Conservation (phyloP, 2,113 vertebrate genomes). For the Rattus rattus region DNA sequence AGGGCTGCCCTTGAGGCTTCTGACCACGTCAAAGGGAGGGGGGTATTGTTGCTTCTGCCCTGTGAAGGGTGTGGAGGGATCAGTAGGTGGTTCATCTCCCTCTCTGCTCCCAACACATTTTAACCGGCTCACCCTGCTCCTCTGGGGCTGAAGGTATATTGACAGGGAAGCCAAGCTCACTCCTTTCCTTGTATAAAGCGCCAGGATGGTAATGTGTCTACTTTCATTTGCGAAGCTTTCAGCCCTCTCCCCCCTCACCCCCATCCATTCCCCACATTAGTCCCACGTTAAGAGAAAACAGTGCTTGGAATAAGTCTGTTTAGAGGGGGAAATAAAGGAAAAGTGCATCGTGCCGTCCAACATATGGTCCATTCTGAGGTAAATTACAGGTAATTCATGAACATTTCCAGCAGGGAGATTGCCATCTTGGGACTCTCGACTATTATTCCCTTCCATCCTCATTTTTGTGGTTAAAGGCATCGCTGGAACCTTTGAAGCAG, state of each 20-base stretch:
- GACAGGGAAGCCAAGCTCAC: not conserved
- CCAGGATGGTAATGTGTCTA: slow-evolving; percentile 36
- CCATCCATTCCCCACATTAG: slow-evolving; percentile 57
- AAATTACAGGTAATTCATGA: slow-evolving; percentile 80
- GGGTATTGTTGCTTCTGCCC: not conserved
- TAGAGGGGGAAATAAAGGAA: slow-evolving; percentile 47
- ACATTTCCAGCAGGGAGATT: slow-evolving; percentile 81
- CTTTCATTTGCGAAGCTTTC: slow-evolving; percentile 70
- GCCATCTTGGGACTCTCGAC: slow-evolving; percentile 70
- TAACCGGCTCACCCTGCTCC: slow-evolving; percentile 4
- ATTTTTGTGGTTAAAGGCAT: slow-evolving; percentile 75
- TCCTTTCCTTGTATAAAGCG: slow-evolving; percentile 57
- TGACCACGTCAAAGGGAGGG: slow-evolving; percentile 20
- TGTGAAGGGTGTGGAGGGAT: not conserved
- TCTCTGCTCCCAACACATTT: not conserved
- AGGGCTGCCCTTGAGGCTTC: not conserved
- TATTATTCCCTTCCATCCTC: slow-evolving; percentile 65
- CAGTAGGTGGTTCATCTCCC: not conserved
- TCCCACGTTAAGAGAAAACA: slow-evolving; percentile 56
- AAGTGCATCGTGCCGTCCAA: slow-evolving; percentile 71
- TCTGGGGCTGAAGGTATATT: not conserved
- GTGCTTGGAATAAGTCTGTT: slow-evolving; percentile 71
- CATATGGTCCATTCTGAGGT: slow-evolving; percentile 79
- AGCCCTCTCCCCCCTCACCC: slow-evolving; percentile 33
- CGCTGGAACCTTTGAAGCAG: slow-evolving; percentile 76